A percentile compares a stretch with the other conserved stretches of the same genome.
phyloP scores from a whole-genome alignment of 1,140 invertebrate species.

The Drosophila nasuta region DNA sequence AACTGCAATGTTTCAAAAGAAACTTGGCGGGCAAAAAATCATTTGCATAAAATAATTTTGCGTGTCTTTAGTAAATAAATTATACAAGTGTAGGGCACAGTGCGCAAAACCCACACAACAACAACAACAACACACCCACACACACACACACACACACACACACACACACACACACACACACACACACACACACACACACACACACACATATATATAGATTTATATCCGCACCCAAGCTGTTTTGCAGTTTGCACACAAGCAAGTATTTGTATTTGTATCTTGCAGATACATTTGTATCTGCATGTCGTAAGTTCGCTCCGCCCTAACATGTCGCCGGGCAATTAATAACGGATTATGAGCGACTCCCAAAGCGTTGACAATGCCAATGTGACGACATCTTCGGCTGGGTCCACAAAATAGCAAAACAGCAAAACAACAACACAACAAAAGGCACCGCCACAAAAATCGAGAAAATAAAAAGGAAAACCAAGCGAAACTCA shows the following conservation, averaged over 20 bases:
- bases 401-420: background rate
- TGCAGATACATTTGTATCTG: constrained; percentile 5
- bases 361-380: constrained; percentile 71
- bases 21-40: constrained; percentile 55
- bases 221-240: background rate
- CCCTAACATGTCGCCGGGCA: constrained; percentile 73
- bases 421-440: constrained; percentile 16
- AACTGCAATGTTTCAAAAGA: constrained; percentile 38
- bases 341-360: constrained; percentile 80
- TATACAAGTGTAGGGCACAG: constrained; percentile 61
- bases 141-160: constrained; percentile 15
- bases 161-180: background rate
- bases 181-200: constrained; percentile 17
- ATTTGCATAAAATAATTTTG: constrained; percentile 82
- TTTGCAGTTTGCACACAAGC: background rate
- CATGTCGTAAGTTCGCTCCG: constrained; percentile 21
- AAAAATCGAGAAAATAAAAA: background rate
- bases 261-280: constrained; percentile 1
- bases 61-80: constrained; percentile 81
- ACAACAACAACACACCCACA: constrained; percentile 19
- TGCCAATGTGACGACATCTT: constrained; percentile 55
- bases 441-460: background rate
- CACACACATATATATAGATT: background rate
- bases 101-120: constrained; percentile 34
- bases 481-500: background rate